phyloP scores from a whole-genome alignment of 2,113 vertebrate species.

The Pardalotus punctatus region DNA sequence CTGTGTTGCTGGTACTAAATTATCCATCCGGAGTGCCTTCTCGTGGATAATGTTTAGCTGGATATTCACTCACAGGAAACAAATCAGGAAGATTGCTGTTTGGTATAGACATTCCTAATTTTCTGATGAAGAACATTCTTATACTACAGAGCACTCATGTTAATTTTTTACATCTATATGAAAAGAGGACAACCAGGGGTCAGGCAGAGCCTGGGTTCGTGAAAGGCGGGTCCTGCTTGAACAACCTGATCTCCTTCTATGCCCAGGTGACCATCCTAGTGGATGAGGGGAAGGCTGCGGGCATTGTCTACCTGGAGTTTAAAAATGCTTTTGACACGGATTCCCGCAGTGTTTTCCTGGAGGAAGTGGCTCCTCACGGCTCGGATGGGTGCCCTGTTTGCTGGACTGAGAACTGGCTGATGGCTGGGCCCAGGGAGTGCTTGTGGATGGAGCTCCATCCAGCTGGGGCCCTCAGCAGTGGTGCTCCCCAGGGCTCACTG shows the following conservation, averaged over 20 bases:
- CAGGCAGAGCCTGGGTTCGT: not conserved
- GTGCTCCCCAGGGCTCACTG: not conserved
- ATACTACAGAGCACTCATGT: not conserved
- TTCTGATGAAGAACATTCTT: not conserved
- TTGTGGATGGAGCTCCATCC: not conserved
- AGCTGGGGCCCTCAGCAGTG: not conserved
- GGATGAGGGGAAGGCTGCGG: not conserved
- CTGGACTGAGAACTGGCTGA: not conserved
- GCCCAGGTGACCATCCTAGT: not conserved
- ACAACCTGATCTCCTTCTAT: not conserved
- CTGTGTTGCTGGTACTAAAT: not conserved
- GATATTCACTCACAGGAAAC: not conserved
- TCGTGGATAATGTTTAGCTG: not conserved
- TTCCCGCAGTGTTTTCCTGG: fast-evolving
- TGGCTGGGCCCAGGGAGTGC: fast-evolving
- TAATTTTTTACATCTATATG: not conserved
- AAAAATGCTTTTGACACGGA: fast-evolving
- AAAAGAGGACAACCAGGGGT: not conserved
- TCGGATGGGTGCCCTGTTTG: fast-evolving
- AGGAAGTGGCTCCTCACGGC: not conserved
- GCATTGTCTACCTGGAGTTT: not conserved
- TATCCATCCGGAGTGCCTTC: not conserved
- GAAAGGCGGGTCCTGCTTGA: not conserved
- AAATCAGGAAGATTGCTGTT: not conserved
- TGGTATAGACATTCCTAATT: not conserved